Evolutionary conservation across 1,140 invertebrate species (phyloP), one percentile per base, ranked within the genome.

Genomic region (Papilio machaon): DNA sequence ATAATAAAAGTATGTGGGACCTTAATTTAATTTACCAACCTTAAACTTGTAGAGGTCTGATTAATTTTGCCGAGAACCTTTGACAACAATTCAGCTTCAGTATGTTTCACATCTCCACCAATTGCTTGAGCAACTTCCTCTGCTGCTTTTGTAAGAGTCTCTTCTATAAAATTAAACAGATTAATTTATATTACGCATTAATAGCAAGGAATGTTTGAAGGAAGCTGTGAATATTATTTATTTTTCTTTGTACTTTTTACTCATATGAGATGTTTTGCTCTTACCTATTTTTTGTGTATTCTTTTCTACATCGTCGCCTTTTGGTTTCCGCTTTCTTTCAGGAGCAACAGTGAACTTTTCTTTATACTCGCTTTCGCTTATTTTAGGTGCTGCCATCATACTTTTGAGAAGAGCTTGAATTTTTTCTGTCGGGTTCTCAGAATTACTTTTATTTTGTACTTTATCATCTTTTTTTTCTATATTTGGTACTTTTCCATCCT

Each of bases 31-130:
- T 73, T 73, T 47, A 60, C 83, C 79, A 87, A 95, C 94, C 88
- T 91, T 64, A 93, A 87, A 79, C 86, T 89, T 73, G 92, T 92
- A 7, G 92, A 91, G 13, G 87, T 87, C 80, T 90, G 91, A 77
- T 94, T 94, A 81, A 88, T 94, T 83, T 95, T 94, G 6, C 93
- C 94, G 54, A 96, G 92, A 9, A 97, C 92, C 91, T 97, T 97
- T 35, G 96, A 95, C 54, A 98, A 90, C n/a, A 98, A 91, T 88
- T 98, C 97, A 9, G 96, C 96, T 93, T 98, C 96, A 6, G 96
- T 97, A 94, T 97, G 95, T 87, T 96, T 95, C 13, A 95, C 92
- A 92, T 98, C 95, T 13, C 96, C 96, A 79, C 96, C 96, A 19
- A 97, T 87, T 23, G 90, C 92, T 83, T 95, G 87, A 67, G 97